These are phyloP conservation scores for Enteromius treurensis DNA, from an alignment of 2,797 vertebrate genomes.

Conservation along the genomic window DNA sequence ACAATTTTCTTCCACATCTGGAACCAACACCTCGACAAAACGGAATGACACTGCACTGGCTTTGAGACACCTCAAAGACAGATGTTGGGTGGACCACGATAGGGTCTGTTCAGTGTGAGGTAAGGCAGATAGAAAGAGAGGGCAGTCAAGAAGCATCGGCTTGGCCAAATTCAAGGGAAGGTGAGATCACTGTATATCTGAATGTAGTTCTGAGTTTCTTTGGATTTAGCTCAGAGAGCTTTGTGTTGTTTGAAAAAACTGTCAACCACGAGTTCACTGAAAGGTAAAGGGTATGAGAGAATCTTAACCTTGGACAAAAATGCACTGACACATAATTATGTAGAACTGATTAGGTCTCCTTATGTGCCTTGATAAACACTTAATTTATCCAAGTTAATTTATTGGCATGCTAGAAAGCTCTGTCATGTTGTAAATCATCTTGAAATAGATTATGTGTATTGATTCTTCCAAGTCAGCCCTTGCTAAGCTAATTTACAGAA, in stretches of 20 bases:
- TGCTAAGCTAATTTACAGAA: slow-evolving; percentile 1
- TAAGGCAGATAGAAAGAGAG: slow-evolving; percentile 9
- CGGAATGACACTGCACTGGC: background rate
- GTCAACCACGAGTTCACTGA: background rate
- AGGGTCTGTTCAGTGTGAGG: slow-evolving; percentile 2
- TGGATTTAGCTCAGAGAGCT: background rate
- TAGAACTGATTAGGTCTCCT: background rate
- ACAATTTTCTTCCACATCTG: slow-evolving; percentile 19
- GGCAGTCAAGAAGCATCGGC: background rate
- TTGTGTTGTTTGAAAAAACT: background rate
- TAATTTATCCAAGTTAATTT: slow-evolving; percentile 2
- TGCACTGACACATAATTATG: background rate
- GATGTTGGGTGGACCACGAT: slow-evolving; percentile 39
- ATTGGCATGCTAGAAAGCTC: background rate
- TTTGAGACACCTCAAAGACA: slow-evolving; percentile 10
- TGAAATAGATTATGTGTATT: slow-evolving; percentile 13
- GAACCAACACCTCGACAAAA: background rate
- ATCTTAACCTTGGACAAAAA: background rate
- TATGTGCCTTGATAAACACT: background rate
- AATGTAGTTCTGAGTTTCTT: slow-evolving; percentile 4
- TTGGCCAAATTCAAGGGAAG: background rate
- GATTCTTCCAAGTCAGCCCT: background rate
- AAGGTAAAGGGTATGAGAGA: background rate
- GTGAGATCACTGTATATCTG: slow-evolving; percentile 24
- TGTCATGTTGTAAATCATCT: slow-evolving; percentile 14